These are phyloP conservation scores for Protobothrops mucrosquamatus DNA, from an alignment of 2,113 vertebrate species.

Conservation along the genomic window DNA sequence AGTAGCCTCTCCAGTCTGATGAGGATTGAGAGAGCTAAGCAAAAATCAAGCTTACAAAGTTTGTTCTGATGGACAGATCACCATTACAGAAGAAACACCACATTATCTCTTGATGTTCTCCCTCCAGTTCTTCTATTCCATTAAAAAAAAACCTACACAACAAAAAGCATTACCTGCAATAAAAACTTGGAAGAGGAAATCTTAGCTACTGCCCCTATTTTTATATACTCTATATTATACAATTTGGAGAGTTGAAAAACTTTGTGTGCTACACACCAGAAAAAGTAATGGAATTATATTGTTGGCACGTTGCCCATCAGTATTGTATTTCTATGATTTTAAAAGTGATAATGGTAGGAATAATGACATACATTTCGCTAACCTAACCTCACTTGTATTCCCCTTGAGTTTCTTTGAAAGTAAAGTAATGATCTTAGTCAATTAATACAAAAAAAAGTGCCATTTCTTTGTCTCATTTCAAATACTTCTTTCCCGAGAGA, in stretches of 20 bases:
- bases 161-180: background rate
- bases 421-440: conserved; percentile 35
- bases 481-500: conserved; percentile 16
- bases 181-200: background rate
- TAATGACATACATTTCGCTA: background rate
- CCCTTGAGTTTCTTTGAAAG: background rate
- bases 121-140: background rate
- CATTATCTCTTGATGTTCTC: background rate
- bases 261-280: background rate
- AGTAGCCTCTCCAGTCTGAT: background rate
- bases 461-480: conserved; percentile 40
- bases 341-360: background rate
- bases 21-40: background rate
- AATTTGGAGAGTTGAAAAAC: background rate
- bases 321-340: background rate
- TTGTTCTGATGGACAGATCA: background rate
- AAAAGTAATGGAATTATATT: background rate
- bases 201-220: background rate
- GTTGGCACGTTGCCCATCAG: background rate
- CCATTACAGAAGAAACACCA: background rate
- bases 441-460: conserved; percentile 24
- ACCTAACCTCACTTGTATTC: conserved; percentile 14
- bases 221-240: background rate
- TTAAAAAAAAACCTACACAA: background rate
- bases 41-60: background rate